These are phyloP conservation scores for Halcyon badia DNA, from an alignment of 2,797 vertebrate genomes.

Conservation along the genomic window DNA sequence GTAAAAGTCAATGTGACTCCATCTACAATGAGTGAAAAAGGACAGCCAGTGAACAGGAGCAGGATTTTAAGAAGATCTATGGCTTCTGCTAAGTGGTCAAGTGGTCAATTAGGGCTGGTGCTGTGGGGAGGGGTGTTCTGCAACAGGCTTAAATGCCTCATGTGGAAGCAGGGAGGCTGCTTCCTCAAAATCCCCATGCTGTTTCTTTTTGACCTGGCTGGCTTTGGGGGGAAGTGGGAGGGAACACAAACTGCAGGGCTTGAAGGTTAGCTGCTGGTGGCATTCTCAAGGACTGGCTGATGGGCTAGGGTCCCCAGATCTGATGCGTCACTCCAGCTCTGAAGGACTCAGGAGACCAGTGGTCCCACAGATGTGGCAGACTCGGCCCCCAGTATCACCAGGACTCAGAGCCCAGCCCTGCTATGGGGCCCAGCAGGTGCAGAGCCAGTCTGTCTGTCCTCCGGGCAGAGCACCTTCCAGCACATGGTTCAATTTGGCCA, in stretches of 20 bases:
- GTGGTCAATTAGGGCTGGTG: background rate
- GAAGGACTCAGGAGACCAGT: background rate
- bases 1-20: background rate
- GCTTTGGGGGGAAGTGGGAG: background rate
- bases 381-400: background rate
- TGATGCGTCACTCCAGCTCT: fast-evolving
- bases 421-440: fast-evolving
- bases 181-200: background rate
- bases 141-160: background rate
- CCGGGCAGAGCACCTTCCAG: background rate
- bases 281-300: background rate
- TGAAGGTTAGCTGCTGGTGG: background rate
- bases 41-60: background rate
- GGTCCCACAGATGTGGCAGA: background rate
- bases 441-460: background rate
- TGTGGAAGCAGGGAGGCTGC: background rate
- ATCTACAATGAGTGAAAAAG: background rate
- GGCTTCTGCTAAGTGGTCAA: background rate
- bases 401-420: background rate
- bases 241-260: background rate
- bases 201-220: background rate
- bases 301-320: fast-evolving
- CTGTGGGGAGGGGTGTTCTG: fast-evolving
- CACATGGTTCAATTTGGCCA: fast-evolving
- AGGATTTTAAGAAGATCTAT: background rate